phyloP scores from a whole-genome alignment of 2,113 vertebrate genomes.

The Labeo rohita region DNA sequence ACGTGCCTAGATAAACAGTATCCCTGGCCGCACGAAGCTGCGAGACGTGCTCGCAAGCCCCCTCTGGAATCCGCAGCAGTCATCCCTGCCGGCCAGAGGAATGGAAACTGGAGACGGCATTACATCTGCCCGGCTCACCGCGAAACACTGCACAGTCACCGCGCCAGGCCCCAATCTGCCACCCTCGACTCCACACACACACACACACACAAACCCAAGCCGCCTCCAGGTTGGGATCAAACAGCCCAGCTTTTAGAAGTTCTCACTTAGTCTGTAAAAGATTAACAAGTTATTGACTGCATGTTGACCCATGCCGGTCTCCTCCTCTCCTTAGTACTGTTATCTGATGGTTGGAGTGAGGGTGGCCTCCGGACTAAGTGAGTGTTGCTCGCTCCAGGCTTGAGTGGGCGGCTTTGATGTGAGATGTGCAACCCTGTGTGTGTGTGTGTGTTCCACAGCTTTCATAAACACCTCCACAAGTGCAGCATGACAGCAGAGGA shows the following conservation, averaged over 20 bases:
- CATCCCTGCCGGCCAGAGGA: constrained; percentile 42
- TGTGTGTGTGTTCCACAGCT: constrained; percentile 59
- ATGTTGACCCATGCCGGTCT: constrained; percentile 54
- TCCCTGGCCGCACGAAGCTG: constrained; percentile 56
- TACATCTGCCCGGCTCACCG: constrained; percentile 5
- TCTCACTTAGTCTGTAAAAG: constrained; percentile 65
- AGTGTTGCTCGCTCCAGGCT: constrained; percentile 52
- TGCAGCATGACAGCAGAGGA: constrained; percentile 46
- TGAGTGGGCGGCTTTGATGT: constrained; percentile 65
- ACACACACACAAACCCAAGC: constrained; percentile 35
- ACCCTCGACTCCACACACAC: not conserved
- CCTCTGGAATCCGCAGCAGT: constrained; percentile 51
- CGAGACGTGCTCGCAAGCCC: constrained; percentile 34
- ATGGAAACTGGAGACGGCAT: constrained; percentile 33
- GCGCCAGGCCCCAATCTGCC: constrained; percentile 17
- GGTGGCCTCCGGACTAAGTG: constrained; percentile 61
- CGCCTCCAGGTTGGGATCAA: constrained; percentile 48
- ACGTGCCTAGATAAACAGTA: constrained; percentile 59
- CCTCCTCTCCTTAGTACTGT: constrained; percentile 50
- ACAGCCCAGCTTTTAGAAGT: constrained; percentile 59
- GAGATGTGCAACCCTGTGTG: constrained; percentile 50
- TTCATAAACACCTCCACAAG: constrained; percentile 63
- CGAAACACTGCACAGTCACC: constrained; percentile 35
- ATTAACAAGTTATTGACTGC: constrained; percentile 65
- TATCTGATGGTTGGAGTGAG: constrained; percentile 62